Base-by-base conservation (phyloP, 1,140 invertebrate species). In the Scaptomyza hsui region DNA sequence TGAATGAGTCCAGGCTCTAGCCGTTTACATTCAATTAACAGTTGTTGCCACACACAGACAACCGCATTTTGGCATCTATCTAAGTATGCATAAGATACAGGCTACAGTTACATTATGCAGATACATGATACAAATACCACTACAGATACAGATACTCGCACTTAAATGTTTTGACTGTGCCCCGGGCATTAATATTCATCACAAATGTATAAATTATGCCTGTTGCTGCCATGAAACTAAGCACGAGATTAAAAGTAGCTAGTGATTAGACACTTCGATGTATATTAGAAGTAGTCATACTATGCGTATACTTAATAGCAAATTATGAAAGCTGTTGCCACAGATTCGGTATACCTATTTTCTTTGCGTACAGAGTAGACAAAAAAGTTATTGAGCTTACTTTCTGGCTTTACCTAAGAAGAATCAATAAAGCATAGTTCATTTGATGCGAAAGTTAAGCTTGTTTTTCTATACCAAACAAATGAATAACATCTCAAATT, bases 21-120 rank as follows among this genome's bases (percentile, higher is more conserved):
- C 74, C 81, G 77, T 86, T 85, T 85, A 86, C 77, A 86, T 86
- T 85, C 80, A 85, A 85, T 85, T 85, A 85, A 81, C 80, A 85
- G 77, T 85, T 86, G 73, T 77, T 77, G 75, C 63, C 37, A 21
- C 56, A 37, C n/a, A 29, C 26, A 29, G 6, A n/a, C n/a, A 37
- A 48, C 41, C 32, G 12, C 42, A 32, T 64, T 78, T 49, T 51
- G 39, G 32, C 63, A 80, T 65, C 63, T 57, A 64, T 57, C 45
- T 57, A 29, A 45, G 18, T 29, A 56, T 35, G 39, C 51, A 59
- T 76, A 62, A 80, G 72, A 60, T 80, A 60, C 59, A 19, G 37
- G 72, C 56, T 80, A 60, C 59, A 44, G 42, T 21, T 44, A 44
- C 42, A 29, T 29, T 29, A 29, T 29, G 26, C 26, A 44, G 42